Conservation (phyloP, 2,113 vertebrate genomes). For the Lagopus muta region DNA sequence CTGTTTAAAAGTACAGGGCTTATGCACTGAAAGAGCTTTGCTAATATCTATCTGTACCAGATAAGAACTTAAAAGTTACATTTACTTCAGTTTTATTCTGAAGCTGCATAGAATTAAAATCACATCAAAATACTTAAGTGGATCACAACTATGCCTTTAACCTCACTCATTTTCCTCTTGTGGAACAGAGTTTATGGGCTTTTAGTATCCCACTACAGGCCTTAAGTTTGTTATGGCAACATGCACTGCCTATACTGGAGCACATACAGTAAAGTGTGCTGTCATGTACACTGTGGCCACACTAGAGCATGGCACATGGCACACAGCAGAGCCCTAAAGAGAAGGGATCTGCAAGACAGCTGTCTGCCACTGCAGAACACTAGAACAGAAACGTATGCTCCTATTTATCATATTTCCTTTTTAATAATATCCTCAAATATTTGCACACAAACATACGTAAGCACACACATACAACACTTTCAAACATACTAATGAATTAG, state of each 20-base stretch:
- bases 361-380: neutral
- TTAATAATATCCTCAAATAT: constrained; percentile 11
- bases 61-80: neutral
- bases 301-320: neutral
- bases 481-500: accelerated
- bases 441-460: constrained; percentile 2
- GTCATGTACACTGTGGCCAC: accelerated
- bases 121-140: neutral
- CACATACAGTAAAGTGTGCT: neutral
- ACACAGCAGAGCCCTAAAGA: accelerated
- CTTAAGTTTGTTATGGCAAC: neutral
- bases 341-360: neutral
- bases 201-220: neutral
- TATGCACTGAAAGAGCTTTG: neutral
- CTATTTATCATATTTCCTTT: neutral
- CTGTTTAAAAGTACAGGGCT: neutral
- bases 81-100: neutral
- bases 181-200: neutral
- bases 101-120: neutral
- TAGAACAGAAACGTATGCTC: neutral
- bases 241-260: neutral
- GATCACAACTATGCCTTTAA: neutral
- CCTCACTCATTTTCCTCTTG: neutral
- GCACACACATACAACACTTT: neutral
- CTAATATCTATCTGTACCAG: neutral